Evolutionary conservation across 2,113 vertebrate genomes (phyloP).

Genomic region (Cranoglanis bouderius): DNA sequence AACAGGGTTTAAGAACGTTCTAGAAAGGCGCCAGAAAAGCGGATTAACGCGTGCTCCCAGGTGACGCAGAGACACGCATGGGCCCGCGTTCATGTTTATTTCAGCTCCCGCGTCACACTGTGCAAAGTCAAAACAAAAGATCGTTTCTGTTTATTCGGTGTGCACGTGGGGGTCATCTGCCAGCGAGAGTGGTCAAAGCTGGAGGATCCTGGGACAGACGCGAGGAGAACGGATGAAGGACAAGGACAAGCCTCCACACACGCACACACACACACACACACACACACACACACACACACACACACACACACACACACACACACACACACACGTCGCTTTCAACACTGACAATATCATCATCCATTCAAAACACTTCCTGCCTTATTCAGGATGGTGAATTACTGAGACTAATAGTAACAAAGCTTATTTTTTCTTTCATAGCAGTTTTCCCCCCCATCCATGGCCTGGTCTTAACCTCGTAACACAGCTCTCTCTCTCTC

Average conservation of each 20-base stretch:
- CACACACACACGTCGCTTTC: slow-evolving; percentile 1
- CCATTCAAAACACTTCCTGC: background rate
- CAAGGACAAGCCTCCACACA: slow-evolving; percentile 32
- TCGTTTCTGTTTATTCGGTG: slow-evolving; percentile 41
- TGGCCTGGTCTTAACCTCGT: no score
- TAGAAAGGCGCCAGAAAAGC: slow-evolving; percentile 29
- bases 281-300: background rate
- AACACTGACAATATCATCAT: background rate
- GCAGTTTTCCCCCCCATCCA: background rate
- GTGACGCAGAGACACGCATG: slow-evolving; percentile 47
- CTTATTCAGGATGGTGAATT: background rate
- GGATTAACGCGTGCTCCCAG: slow-evolving; percentile 53
- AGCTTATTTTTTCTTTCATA: background rate
- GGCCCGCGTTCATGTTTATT: slow-evolving; percentile 62
- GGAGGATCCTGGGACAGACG: slow-evolving; percentile 26
- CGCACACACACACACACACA: background rate
- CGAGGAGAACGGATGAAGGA: slow-evolving; percentile 46
- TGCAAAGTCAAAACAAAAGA: slow-evolving; percentile 60
- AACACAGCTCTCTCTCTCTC: no score
- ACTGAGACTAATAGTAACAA: background rate
- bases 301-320: background rate
- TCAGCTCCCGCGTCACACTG: slow-evolving; percentile 58
- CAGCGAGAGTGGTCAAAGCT: slow-evolving; percentile 24
- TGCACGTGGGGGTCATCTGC: slow-evolving; percentile 8
- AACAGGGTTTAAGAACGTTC: slow-evolving; percentile 35